These are phyloP conservation scores for Bufotes viridis DNA, from an alignment of 2,797 vertebrate species.

Conservation along the genomic window DNA sequence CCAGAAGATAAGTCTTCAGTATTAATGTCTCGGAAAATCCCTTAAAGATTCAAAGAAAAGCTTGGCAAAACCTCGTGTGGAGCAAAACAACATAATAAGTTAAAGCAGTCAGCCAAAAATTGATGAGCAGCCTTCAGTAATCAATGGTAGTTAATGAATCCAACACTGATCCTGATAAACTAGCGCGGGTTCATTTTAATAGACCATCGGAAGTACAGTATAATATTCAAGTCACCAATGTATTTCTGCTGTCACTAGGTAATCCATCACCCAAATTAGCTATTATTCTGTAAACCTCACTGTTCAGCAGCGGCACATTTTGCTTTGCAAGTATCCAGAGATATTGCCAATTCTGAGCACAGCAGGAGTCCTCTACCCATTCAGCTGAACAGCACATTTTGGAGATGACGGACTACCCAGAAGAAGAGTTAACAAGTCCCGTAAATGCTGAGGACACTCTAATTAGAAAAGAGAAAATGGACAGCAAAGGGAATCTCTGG, in stretches of 20 bases:
- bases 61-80: conserved; percentile 14
- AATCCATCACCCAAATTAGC: conserved; percentile 49
- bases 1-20: no score
- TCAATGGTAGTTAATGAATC: conserved; percentile 57
- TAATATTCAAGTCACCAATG: conserved; percentile 21
- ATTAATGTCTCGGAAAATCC: no score
- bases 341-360: conserved; percentile 55
- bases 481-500: conserved; percentile 41
- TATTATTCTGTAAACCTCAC: conserved; percentile 18
- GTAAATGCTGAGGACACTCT: conserved; percentile 54
- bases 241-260: conserved; percentile 15
- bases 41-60: conserved; percentile 5
- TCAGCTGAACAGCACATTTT: conserved; percentile 56
- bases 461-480: conserved; percentile 45
- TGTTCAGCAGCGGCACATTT: conserved; percentile 49
- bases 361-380: conserved; percentile 49
- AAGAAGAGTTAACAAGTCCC: conserved; percentile 35
- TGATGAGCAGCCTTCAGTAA: conserved; percentile 42
- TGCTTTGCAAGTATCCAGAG: conserved; percentile 53
- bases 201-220: conserved; percentile 24
- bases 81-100: conserved; percentile 35
- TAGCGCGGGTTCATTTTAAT: conserved; percentile 34
- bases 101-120: conserved; percentile 30
- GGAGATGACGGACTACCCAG: conserved; percentile 52
- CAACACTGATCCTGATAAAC: conserved; percentile 43